phyloP scores from a whole-genome alignment of 2,888 invertebrate genomes.

The Nymphalis polychloros region DNA sequence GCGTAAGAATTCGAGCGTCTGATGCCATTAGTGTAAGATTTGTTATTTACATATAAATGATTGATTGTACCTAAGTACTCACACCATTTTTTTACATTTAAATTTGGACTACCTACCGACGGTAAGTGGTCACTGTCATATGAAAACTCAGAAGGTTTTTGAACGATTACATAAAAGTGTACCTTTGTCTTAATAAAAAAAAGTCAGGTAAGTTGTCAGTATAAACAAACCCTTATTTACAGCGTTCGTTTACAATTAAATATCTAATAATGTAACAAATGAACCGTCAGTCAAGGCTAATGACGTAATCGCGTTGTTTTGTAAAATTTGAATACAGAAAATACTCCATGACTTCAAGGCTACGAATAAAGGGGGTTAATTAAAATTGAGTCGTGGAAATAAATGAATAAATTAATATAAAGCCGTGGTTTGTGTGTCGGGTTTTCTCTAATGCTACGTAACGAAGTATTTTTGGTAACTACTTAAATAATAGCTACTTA shows the following conservation, averaged over 20 bases:
- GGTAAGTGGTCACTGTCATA: too few species aligned
- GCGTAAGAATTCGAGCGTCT: too few species aligned
- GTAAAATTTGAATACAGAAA: conserved; percentile 31
- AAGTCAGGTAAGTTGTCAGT: background rate
- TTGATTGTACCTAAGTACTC: too few species aligned
- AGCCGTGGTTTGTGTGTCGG: conserved; percentile 12
- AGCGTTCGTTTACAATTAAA: background rate
- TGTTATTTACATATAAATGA: too few species aligned
- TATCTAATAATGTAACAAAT: conserved; percentile 27
- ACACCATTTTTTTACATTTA: too few species aligned
- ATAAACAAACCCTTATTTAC: background rate
- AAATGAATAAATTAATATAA: conserved; percentile 51
- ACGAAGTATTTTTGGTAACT: too few species aligned
- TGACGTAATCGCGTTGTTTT: conserved; percentile 32
- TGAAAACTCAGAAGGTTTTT: too few species aligned
- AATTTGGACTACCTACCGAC: too few species aligned
- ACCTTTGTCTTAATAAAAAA: too few species aligned
- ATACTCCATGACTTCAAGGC: conserved; percentile 14
- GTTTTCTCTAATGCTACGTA: background rate
- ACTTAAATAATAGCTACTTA: too few species aligned
- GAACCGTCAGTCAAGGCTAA: conserved; percentile 29
- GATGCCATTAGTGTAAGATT: too few species aligned
- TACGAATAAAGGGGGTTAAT: conserved; percentile 47
- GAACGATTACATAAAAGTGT: background rate
- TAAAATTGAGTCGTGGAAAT: conserved; percentile 57